Evolutionary conservation across 2,888 invertebrate species (phyloP), one percentile per base, ranked within the genome.

Genomic region (Dendrolimus houi): DNA sequence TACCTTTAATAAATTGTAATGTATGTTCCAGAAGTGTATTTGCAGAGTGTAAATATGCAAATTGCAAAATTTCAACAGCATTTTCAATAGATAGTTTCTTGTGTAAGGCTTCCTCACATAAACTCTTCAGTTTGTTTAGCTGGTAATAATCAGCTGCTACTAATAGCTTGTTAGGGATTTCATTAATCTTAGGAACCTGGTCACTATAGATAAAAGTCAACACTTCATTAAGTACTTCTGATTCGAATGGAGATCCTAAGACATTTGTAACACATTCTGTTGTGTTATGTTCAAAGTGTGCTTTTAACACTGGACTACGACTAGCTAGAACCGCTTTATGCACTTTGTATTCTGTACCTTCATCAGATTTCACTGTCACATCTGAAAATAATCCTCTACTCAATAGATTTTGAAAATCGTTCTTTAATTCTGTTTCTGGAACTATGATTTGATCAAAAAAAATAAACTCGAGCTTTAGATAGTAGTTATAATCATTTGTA

Each of bases 1-100:
- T 89, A 68, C 89, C 88, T 64, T 87, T 87, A 9, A 90, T 87
- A 55, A 87, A 90, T 61, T 89, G 88, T n/a, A 89, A 68, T 0
- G 87, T 85, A 12, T 81, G 68, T 58, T 81, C 77, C 59, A 81
- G 85, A 9, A 90, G 69, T 6, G 74, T 70, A 59, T 76, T 77
- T 1, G 90, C 89, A 1, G 86, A 87, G 65, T 90, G 85, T 42
- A 89, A 69, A 60, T 88, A 87, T 1, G 90, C 89, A 56, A 89
- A 64, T 62, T 87, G 82, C 10, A 90, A 64, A 7, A 86, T 88
- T 58, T 87, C 85, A 62, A 90, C 83, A 3, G 85, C 87, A 83
- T 87, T 90, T 53, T 88, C 86, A 13, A 89, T 83, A 9, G 88
- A 87, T n/a, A 90, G 57, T 67, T 81, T 84, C 62, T 87, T 85